phyloP scores from a whole-genome alignment of 2,113 vertebrate genomes.

The Barnardius zonarius region DNA sequence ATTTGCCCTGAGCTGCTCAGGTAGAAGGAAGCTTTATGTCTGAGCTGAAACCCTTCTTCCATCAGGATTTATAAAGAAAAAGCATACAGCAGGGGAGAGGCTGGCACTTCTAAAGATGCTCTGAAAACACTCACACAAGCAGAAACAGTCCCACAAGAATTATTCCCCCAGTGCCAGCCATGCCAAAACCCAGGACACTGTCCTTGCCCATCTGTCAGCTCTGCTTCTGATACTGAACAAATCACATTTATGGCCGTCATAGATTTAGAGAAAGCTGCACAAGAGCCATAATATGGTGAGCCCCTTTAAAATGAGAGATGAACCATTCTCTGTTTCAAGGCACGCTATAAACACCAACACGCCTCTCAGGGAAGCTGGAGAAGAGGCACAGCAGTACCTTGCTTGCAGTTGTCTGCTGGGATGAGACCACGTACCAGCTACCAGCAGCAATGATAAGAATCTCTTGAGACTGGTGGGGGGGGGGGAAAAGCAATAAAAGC shows the following conservation, averaged over 20 bases:
- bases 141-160: background rate
- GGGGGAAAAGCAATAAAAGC: background rate
- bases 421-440: background rate
- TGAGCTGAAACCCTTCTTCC: background rate
- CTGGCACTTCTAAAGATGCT: background rate
- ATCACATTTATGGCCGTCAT: background rate
- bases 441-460: background rate
- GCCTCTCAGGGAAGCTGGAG: background rate
- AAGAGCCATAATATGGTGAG: background rate
- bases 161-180: background rate
- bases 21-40: background rate
- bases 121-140: background rate
- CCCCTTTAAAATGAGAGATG: background rate
- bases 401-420: background rate
- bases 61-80: background rate
- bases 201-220: conserved; percentile 11
- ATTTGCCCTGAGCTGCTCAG: background rate
- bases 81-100: background rate
- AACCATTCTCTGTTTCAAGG: background rate
- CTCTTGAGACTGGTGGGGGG: background rate
- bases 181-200: background rate
- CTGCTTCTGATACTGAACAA: background rate
- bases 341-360: background rate
- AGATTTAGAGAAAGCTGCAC: background rate
- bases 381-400: rapidly evolving